Percentiles rank a stretch among this genome's conserved stretches.
Evolutionary conservation across 2,113 vertebrate genomes (phyloP).

Genomic region (Ptilorrhoa leucosticta): DNA sequence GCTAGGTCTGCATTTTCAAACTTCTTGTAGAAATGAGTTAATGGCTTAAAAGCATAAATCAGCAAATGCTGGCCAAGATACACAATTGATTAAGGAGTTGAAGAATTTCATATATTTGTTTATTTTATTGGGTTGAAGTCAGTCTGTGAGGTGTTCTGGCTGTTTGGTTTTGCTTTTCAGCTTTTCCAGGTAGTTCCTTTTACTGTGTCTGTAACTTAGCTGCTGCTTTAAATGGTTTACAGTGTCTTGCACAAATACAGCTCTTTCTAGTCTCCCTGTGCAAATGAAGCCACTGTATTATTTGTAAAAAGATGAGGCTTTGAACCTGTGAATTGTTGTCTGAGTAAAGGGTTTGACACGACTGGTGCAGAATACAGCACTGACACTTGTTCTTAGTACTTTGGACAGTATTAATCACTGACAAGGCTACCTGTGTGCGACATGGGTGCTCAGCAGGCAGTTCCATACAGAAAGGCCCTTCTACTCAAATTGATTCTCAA

Average conservation of each 20-base stretch:
- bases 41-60: not conserved
- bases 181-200: not conserved
- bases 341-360: not conserved
- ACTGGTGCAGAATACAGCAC: not conserved
- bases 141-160: not conserved
- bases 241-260: not conserved
- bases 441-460: not conserved
- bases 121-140: not conserved
- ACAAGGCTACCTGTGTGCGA: accelerated
- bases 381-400: not conserved
- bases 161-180: not conserved
- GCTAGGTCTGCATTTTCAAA: not conserved
- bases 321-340: not conserved
- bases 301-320: not conserved
- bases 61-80: not conserved
- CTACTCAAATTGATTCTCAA: not conserved
- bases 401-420: not conserved
- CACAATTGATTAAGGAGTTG: not conserved
- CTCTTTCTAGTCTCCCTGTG: not conserved
- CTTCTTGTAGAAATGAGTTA: not conserved
- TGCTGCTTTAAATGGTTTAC: not conserved
- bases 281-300: not conserved
- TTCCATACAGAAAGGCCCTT: not conserved
- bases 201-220: not conserved
- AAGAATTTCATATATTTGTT: not conserved